Evolutionary conservation across 2,797 vertebrate genomes (phyloP), one percentile per base, ranked within the genome.

Genomic region (Sebastes vulpes): DNA sequence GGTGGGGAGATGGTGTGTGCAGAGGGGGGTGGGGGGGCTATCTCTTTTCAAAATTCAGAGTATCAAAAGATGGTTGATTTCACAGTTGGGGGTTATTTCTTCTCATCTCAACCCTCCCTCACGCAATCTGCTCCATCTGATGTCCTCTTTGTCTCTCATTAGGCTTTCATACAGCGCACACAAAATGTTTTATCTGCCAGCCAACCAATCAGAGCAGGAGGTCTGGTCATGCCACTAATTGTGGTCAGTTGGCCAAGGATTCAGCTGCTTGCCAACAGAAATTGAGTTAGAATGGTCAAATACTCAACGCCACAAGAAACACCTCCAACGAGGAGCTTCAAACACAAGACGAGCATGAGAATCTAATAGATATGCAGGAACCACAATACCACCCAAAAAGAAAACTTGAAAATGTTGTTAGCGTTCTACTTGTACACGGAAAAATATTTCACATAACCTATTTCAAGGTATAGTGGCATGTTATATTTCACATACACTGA

Each of bases 31-130:
- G 18, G 18, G 2, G 50, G 21, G 25, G 26, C 5, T 6, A 4
- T 72, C 23, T 83, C 63, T 70, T 71, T 83, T 79, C 57, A 48
- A 73, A 67, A 75, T 71, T 65, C 48, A 20, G 31, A 52, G 57
- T 67, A 83, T 91, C 77, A 90, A 88, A 92, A 87, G 77, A 81
- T 65, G 73, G 61, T 52, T 82, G 76, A 82, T 82, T 84, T 84
- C 72, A 68, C 73, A 75, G 77, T 81, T 25, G 28, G 74, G 16
- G 58, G 50, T 66, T 29, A 72, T 82, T 82, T 72, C 38, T 68
- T 85, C 66, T 85, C 61, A 67, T 85, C 77, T 87, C 56, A 67
- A 65, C 64, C 56, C 48, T 75, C 69, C 67, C 77, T 80, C 65
- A 58, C 60, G 57, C 81, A 85, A 66, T 91, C 82, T 75, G 72